Base-by-base conservation (phyloP, 2,113 vertebrate species). In the Aspidoscelis tigris region DNA sequence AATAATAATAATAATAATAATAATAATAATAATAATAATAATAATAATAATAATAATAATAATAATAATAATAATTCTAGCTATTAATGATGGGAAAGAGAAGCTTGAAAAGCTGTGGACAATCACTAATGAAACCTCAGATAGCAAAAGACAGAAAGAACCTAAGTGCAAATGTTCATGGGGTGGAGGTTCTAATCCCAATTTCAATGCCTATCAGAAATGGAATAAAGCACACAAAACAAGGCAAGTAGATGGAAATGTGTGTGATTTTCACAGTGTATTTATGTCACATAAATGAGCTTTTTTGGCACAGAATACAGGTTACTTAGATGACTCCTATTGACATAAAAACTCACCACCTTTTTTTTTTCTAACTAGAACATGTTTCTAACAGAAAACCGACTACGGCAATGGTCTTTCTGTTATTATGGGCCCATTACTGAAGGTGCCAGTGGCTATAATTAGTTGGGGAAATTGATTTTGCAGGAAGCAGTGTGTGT, bases 401-500 rank as follows among this genome's bases (percentile, higher is more conserved):
- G 64, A 43, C 68, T 33, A 44, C 50, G 65, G 68, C 26, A 1
- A 79, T 79, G 69, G 76, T 26, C 73, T 58, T 66, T 74, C 76
- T 79, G 43, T 73, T 84, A 64, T 79, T 73, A 79, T 73, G 83
- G 55, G n/a, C 58, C 70, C 69, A 79, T 79, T 66, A 84, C 69
- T 65, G n/a, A 70, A 84, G 77, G 69, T 71, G 58, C 76, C 76
- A 66, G 77, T 79, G 69, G 83, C 76, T 84, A 71, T 79, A 84
- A 84, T 84, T 79, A 84, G 83, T 72, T 84, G 83, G 58, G 76
- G 83, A 64, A 84, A 84, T 73, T 84, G 83, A 79, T 79, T 84
- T 78, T 65, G 68, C 69, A 84, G 76, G 83, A 79, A 84, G 83
- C 69, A 84, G 55, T 79, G 70, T 84, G 83, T 74, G 69, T 65